Evolutionary conservation across 1,140 invertebrate species (phyloP), one percentile per base, ranked within the genome.

Genomic region (Bombus cullumanus): DNA sequence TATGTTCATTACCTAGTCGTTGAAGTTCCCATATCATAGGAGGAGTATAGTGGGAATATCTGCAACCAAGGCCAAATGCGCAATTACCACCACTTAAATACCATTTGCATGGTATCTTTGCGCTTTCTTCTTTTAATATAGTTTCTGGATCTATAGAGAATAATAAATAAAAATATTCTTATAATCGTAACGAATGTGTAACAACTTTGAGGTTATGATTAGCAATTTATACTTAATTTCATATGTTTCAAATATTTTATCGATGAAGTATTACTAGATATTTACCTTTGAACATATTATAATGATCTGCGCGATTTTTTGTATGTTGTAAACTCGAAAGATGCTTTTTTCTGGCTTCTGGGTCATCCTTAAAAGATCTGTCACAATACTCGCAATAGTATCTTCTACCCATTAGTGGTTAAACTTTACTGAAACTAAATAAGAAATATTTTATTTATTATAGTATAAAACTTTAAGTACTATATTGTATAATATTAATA

Each of bases 301-400:
- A 97, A 93, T 97, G 96, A 81, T 96, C 95, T 77, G 95, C 95
- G 64, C 95, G 95, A 76, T 96, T 92, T 93, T 96, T 96, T 39
- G 95, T 94, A 89, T 97, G 97, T 86, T 96, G 94, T 5, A 96
- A 92, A 90, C 97, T 96, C 64, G 95, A 96, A n/a, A 96, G 93
- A 90, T 97, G 97, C 84, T 97, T 97, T 91, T 96, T 96, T 64
- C 97, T 95, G 1, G 96, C 95, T 34, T 96, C 95, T 2, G 96
- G 91, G 85, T 96, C 95, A 77, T 97, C 96, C 53, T 97, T 96
- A 91, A 97, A 97, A 0, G 95, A 96, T 94, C 97, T 96, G 77
- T 97, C 96, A 87, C 97, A 97, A 91, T 97, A 97, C 94, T 97
- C 97, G 89, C 97, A 97, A 88, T 96, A 96, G 93, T 97, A 97